Evolutionary conservation across 64 coral and sea anemone species (phyloP).

Genomic region (Porites australiensis): DNA sequence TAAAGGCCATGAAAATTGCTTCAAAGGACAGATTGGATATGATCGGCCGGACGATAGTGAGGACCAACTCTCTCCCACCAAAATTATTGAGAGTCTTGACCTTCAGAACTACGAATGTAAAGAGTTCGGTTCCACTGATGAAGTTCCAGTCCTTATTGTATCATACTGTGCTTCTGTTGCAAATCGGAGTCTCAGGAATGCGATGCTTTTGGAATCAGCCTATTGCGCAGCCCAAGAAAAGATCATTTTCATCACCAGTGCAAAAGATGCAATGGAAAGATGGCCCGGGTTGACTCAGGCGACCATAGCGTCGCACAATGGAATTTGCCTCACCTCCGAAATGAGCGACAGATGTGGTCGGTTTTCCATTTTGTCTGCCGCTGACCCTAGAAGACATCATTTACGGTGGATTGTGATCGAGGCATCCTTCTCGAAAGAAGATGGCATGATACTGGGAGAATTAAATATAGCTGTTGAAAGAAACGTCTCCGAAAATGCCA

Average conservation of each 20-base stretch:
- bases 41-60: not conserved
- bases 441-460: not conserved
- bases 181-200: not conserved
- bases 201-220: not conserved
- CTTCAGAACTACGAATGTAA: too few relatives aligned
- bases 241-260: conserved; percentile 41
- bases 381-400: conserved; percentile 27
- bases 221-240: not conserved
- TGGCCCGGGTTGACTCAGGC: not conserved
- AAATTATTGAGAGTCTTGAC: not conserved
- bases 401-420: conserved; percentile 54
- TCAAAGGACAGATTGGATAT: not conserved
- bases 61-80: not conserved
- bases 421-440: not conserved
- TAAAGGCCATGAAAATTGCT: conserved; percentile 1
- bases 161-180: not conserved
- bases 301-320: not conserved
- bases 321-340: conserved; percentile 10
- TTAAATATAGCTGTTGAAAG: not conserved
- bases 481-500: not conserved
- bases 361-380: conserved; percentile 43
- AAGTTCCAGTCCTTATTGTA: not conserved
- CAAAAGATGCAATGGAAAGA: conserved; percentile 9
- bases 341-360: conserved; percentile 19
- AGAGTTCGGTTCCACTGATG: not conserved